Base-by-base conservation (phyloP, 64 coral and sea anemone genomes). In the Acropora yongei region DNA sequence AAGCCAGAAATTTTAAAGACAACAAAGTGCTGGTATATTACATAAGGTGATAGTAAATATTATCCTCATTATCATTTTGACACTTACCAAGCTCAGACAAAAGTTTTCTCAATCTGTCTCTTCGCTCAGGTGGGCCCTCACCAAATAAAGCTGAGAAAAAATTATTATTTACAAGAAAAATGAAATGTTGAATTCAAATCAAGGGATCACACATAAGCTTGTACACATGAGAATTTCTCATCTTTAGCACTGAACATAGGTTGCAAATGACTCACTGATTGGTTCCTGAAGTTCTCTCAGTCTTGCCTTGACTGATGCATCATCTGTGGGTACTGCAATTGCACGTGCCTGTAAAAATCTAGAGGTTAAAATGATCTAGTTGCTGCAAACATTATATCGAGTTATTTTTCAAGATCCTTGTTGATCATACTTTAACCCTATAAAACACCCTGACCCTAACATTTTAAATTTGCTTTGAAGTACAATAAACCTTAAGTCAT, bases 241-340 rank as follows among this genome's bases (percentile, higher is more conserved):
- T 30, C 30, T 30, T 30, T 30, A 30, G 30, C 30, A 30, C 30
- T 30, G 30, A 30, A 30, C 16, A 2, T 13, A 71, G 68, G 18
- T 71, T 69, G 11, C 8, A 39, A 7, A 74, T 12, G n/a, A 96
- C 97, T 96, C 89, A 99, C 97, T 95, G 75, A 99, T 99, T 43
- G 97, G 97, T 72, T 99, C 79, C 6, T 89, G 84, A 72, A 99
- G 40, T 68, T 94, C 94, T 75, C 97, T 42, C 6, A 99, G 91
- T 55, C 94, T 93, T 86, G 97, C 97, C 44, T 99, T 95, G 2
- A 99, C 97, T 67, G 94, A 88, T 86, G 94, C 94, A 86, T 96
- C 93, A 82, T 94, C 94, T 57, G 97, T 99, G 16, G 97, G 97
- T 11, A 99, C 94, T 73, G 94, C 84, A 45, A 99, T 95, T 55